phyloP scores from a whole-genome alignment of 2,888 invertebrate species.

The Acleris cristana region DNA sequence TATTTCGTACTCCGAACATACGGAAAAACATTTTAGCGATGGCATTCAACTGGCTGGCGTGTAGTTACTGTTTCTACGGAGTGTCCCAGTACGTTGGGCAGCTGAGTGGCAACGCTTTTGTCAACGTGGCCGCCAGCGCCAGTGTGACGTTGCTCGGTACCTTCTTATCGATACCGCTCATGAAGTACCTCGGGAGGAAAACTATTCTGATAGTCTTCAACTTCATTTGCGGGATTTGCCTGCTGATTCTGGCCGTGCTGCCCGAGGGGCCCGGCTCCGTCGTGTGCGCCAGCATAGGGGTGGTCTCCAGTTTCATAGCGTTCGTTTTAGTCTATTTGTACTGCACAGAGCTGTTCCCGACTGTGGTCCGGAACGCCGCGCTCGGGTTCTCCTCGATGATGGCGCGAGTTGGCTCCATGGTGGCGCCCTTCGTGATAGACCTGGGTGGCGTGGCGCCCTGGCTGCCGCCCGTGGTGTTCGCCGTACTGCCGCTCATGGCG shows the following conservation, averaged over 20 bases:
- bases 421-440: conserved; percentile 91
- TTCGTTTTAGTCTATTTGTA: conserved; percentile 94
- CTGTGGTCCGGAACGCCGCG: conserved; percentile 93
- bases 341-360: conserved; percentile 94
- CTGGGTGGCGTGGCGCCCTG: conserved; percentile 77
- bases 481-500: conserved; percentile 85
- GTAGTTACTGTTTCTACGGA: conserved; percentile 91
- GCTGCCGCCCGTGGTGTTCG: conserved; percentile 89
- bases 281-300: conserved; percentile 87
- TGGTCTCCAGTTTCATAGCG: conserved; percentile 91
- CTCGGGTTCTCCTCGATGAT: conserved; percentile 95
- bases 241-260: conserved; percentile 84
- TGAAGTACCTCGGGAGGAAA: conserved; percentile 87
- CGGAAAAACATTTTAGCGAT: conserved; percentile 88
- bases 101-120: conserved; percentile 90
- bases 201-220: conserved; percentile 86
- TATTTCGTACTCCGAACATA: conserved; percentile 89
- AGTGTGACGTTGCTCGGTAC: conserved; percentile 85
- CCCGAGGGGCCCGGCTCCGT: conserved; percentile 74
- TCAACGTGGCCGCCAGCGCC: conserved; percentile 92
- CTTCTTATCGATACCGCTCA: conserved; percentile 84
- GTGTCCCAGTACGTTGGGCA: conserved; percentile 92
- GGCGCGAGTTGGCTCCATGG: conserved; percentile 93
- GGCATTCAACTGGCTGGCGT: conserved; percentile 91
- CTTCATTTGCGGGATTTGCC: conserved; percentile 83